Evolutionary conservation across 2,113 vertebrate species (phyloP).

Genomic region (Platanista minor): DNA sequence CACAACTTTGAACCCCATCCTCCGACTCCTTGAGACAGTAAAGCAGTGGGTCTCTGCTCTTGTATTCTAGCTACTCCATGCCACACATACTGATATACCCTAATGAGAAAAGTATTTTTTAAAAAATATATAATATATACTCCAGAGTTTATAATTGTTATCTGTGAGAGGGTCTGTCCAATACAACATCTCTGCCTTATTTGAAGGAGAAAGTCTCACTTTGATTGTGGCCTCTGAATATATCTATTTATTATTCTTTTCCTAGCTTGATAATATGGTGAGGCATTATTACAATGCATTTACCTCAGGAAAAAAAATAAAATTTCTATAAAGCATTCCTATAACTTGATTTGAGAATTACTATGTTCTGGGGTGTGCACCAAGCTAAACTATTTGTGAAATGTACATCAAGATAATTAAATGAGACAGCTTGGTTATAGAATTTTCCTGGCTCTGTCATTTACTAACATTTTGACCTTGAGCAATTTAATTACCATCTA

Average conservation of each 20-base stretch:
- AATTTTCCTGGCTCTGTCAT: constrained; percentile 32
- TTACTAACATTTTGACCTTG: constrained; percentile 47
- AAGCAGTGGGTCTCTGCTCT: not conserved
- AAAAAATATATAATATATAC: not conserved
- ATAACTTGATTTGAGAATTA: constrained; percentile 22
- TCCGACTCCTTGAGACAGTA: not conserved
- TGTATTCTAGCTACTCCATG: not conserved
- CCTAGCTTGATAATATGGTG: not conserved
- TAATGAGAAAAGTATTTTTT: not conserved
- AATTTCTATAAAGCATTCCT: not conserved
- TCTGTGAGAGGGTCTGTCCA: not conserved
- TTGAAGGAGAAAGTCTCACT: not conserved
- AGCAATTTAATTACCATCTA: constrained; percentile 27
- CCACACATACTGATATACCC: not conserved
- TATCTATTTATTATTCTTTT: not conserved
- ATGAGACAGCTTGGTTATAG: constrained; percentile 18
- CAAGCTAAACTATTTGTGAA: constrained; percentile 39
- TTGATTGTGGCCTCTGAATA: not conserved
- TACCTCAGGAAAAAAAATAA: not conserved
- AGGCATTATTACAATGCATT: not conserved
- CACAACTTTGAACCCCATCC: not conserved
- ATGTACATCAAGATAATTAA: constrained; percentile 25
- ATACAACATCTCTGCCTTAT: not conserved
- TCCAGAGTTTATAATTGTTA: not conserved
- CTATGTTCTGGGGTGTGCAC: constrained; percentile 6